Evolutionary conservation across 2,888 invertebrate species (phyloP).

Genomic region (Trichopoda pennipes): DNA sequence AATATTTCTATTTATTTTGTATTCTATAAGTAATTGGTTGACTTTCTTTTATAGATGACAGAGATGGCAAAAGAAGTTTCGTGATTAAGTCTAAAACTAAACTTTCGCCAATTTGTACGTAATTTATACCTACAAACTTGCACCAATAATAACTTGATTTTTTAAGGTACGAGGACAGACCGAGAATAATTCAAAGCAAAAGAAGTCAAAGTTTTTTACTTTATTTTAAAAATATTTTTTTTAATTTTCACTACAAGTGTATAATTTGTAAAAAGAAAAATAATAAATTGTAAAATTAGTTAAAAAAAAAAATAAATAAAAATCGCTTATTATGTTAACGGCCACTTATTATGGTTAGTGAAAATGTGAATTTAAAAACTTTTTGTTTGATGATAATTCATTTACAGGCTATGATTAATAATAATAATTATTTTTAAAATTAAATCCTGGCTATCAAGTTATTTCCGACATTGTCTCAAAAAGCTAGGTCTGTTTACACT

Average conservation of each 20-base stretch:
- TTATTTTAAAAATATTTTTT: not conserved
- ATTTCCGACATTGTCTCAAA: no score
- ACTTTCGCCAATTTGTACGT: conserved; percentile 65
- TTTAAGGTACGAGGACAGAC: conserved; percentile 11
- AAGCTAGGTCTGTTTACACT: no score
- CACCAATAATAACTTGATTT: conserved; percentile 45
- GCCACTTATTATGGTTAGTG: no score
- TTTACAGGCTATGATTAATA: no score
- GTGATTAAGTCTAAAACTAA: conserved; percentile 30
- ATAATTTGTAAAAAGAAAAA: not conserved
- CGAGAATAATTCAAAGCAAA: not conserved
- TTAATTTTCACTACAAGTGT: not conserved
- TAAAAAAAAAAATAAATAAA: no score
- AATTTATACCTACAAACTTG: conserved; percentile 23
- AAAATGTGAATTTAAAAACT: no score
- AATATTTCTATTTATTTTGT: conserved; percentile 23
- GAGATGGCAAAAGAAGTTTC: conserved; percentile 28
- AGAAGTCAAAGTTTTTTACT: not conserved
- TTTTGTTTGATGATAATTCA: no score
- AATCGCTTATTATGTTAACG: no score
- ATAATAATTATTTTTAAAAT: no score
- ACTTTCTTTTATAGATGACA: conserved; percentile 38
- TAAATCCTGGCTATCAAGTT: no score
- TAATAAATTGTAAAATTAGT: no score
- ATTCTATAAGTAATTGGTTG: conserved; percentile 50